Base-by-base conservation (phyloP, 1,140 invertebrate species). In the Archivesica marissinica region DNA sequence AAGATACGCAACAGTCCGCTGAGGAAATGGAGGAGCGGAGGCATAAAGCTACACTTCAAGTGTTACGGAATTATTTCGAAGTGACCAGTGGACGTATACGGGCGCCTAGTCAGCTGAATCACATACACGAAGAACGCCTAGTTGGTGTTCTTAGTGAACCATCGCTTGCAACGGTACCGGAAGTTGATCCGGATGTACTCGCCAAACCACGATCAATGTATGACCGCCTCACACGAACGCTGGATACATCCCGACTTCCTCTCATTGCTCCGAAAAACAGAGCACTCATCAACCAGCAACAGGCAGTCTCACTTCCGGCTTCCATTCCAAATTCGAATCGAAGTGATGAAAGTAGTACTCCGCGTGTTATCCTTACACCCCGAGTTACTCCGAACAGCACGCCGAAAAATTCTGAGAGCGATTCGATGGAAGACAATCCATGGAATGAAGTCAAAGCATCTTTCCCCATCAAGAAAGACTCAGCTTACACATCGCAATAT, bases 51-150 rank as follows among this genome's bases (percentile, higher is more conserved):
- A 78, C 82, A 2, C 74, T 85, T 35, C 74, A 85, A 68, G 61
- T 85, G 23, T 66, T 85, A 56, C 77, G 68, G 50, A 85, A 85
- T 25, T 85, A 85, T 33, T 85, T 85, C 28, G 74, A 85, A 77
- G 82, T 85, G 2, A 77, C 82, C 0, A 85, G 75, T 28, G 82
- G 82, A 28, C 38, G 82, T 33, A 25, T 56, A 0, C 56, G 54
- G 33, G 50, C 44, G 17, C 20, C 38, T 2, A 54, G 33, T 28
- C 78, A 81, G n/a, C 6, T 85, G 15, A 85, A 85, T 41, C 39
- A 64, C 13, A 56, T 78, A 17, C 82, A 77, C 39, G 82, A 85
- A 20, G 82, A 85, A 17, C 72, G 82, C n/a, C 47, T 85, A 35
- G 30, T 52, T 6, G 82, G 82, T 35, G 82, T 85, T 1, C 61